Conservation (phyloP, 2,113 vertebrate species). For the Callopanchax toddi region DNA sequence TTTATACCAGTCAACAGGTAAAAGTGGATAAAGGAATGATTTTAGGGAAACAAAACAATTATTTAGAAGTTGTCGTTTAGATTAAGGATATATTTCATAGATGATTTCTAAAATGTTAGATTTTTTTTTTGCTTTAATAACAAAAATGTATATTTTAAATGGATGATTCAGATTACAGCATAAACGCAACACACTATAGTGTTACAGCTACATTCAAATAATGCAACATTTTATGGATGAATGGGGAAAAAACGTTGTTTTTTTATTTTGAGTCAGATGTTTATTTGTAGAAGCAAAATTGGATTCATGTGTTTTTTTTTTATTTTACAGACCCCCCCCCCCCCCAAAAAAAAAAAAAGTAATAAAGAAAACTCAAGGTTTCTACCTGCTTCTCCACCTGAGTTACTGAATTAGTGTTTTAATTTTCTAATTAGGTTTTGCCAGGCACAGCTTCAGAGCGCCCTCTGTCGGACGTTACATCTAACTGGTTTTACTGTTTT, state of each 20-base stretch:
- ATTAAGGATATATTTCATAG: too few species aligned
- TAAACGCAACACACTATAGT: too few species aligned
- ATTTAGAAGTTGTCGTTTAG: neutral
- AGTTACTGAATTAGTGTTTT: constrained; percentile 18
- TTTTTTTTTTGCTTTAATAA: neutral
- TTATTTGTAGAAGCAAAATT: neutral
- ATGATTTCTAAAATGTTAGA: neutral
- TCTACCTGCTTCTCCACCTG: neutral
- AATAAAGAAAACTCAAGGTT: neutral
- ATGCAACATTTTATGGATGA: too few species aligned
- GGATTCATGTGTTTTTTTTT: neutral
- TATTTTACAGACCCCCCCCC: too few species aligned
- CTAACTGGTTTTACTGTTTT: neutral
- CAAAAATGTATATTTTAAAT: neutral
- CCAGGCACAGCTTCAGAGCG: constrained; percentile 67
- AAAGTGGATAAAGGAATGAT: neutral
- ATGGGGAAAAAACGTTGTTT: too few species aligned
- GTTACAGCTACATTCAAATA: too few species aligned
- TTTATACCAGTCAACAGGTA: neutral
- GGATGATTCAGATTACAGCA: too few species aligned
- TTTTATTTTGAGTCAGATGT: too few species aligned
- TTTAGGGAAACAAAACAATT: neutral
- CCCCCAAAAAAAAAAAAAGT: too few species aligned
- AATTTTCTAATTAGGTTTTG: constrained; percentile 52
- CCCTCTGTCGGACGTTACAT: constrained; percentile 76